Percentiles rank a stretch among this genome's conserved stretches.
Evolutionary conservation across 2,113 vertebrate genomes (phyloP).

Genomic region (Hypomesus transpacificus): DNA sequence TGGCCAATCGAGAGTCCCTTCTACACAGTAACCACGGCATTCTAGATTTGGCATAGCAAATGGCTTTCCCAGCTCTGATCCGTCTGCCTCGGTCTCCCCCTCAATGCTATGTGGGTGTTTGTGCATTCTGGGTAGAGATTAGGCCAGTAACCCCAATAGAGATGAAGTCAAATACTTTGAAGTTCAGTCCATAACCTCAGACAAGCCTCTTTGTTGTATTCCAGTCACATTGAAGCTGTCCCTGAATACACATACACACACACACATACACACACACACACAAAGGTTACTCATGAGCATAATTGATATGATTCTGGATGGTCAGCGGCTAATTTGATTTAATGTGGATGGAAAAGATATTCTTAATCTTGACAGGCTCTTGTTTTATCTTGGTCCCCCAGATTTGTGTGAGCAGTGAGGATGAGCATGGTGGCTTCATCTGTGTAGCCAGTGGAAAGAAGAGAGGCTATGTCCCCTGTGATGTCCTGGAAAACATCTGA

Average conservation of each 20-base stretch:
- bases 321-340: background rate
- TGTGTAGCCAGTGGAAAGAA: conserved; percentile 90
- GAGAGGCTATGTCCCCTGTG: conserved; percentile 86
- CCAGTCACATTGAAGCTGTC: no score
- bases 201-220: background rate
- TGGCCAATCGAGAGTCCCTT: conserved; percentile 3
- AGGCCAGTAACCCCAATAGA: conserved; percentile 49
- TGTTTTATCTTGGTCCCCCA: conserved; percentile 51
- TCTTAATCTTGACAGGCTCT: no score
- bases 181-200: conserved; percentile 38
- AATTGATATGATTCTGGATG: background rate
- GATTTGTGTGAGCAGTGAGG: conserved; percentile 90
- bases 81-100: conserved; percentile 33
- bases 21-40: conserved; percentile 25
- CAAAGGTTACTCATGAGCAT: background rate
- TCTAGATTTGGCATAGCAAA: conserved; percentile 24
- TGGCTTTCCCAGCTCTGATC: conserved; percentile 17
- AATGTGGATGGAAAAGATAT: no score
- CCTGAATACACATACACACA: conserved; percentile 5
- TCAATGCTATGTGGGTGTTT: conserved; percentile 43
- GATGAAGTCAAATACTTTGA: conserved; percentile 40
- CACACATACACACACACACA: conserved; percentile 19
- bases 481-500: conserved; percentile 91
- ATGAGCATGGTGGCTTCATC: conserved; percentile 86
- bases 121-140: conserved; percentile 27